A percentile compares a stretch with the other conserved stretches of the same genome.
phyloP scores from a whole-genome alignment of 2,888 invertebrate genomes.

The Lochmaea crataegi region DNA sequence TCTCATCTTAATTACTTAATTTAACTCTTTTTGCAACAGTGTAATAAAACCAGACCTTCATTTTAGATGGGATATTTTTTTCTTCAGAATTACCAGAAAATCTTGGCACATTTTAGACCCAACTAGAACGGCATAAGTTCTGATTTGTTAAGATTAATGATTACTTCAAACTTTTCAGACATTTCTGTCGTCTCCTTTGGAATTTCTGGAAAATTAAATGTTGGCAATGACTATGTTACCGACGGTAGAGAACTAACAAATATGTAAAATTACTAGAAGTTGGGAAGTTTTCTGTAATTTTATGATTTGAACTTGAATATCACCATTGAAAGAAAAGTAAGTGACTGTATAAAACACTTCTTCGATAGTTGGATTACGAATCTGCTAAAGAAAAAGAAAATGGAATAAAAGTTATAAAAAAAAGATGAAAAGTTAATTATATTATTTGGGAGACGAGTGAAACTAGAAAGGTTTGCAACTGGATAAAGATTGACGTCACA shows the following conservation, averaged over 20 bases:
- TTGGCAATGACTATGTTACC: conserved; percentile 4
- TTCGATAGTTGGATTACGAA: not conserved
- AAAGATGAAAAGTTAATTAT: too few relatives aligned
- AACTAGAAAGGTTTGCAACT: too few relatives aligned
- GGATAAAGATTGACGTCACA: too few relatives aligned
- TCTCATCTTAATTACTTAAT: not conserved
- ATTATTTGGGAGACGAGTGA: too few relatives aligned
- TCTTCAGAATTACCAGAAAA: conserved; percentile 1
- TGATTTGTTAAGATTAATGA: conserved; percentile 18
- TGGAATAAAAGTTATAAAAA: too few relatives aligned
- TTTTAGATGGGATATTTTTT: conserved; percentile 1
- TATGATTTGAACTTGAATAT: not conserved
- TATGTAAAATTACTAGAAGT: not conserved
- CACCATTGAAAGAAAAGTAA: too few relatives aligned
- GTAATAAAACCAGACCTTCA: not conserved
- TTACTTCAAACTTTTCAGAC: conserved; percentile 12
- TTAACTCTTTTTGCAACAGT: not conserved
- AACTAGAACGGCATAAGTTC: not conserved
- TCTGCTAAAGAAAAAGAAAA: too few relatives aligned
- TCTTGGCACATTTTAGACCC: conserved; percentile 9
- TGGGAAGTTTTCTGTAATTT: not conserved
- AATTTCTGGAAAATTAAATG: conserved; percentile 9
- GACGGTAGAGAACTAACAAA: not conserved
- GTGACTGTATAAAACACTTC: not conserved
- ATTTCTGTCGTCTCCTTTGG: conserved; percentile 5